phyloP scores from a whole-genome alignment of 2,797 vertebrate genomes.

The Orestias chungarensis region DNA sequence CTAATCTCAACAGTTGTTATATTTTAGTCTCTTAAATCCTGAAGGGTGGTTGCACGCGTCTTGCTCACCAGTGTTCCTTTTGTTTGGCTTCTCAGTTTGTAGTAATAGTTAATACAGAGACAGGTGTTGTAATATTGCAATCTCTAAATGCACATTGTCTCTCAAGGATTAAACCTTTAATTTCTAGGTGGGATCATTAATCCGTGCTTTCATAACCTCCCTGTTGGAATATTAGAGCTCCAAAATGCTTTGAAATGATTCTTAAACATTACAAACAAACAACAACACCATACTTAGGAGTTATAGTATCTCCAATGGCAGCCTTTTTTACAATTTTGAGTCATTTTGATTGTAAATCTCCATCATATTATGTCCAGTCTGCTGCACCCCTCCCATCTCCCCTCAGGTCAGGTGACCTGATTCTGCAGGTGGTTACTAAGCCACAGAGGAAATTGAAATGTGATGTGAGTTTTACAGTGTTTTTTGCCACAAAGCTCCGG shows the following conservation, averaged over 20 bases:
- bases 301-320: neutral
- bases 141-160: neutral
- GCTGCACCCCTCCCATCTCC: neutral
- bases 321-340: too few species aligned
- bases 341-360: neutral
- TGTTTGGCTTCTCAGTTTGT: too few species aligned
- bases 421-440: neutral
- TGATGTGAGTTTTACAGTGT: neutral
- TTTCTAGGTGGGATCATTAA: neutral
- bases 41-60: neutral
- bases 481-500: neutral
- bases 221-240: neutral
- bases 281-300: neutral
- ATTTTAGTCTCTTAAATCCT: neutral
- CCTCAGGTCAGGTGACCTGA: neutral
- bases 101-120: neutral
- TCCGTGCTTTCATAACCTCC: neutral
- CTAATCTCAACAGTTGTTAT: neutral
- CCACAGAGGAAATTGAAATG: neutral
- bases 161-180: neutral
- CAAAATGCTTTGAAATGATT: neutral
- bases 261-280: neutral
- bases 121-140: neutral
- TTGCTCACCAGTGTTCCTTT: too few species aligned
- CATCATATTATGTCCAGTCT: neutral